Base-by-base conservation (phyloP, 2,113 vertebrate genomes). In the Urocynchramus pylzowi region DNA sequence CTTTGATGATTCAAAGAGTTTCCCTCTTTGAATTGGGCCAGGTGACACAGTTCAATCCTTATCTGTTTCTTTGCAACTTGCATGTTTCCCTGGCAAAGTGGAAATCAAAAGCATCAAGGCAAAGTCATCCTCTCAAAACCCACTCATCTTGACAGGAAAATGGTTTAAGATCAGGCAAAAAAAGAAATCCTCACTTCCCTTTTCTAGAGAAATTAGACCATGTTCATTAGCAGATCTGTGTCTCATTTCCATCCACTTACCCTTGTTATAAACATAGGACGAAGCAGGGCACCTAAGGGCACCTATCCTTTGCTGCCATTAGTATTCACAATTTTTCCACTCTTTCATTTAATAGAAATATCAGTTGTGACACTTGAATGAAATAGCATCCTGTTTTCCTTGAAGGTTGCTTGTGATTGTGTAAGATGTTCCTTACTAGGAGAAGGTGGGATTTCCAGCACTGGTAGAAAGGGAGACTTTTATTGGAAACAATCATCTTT, bases 151-250 rank as follows among this genome's bases (percentile, higher is more conserved):
- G 75, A 84, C 63, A 52, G 93, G 54, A 94, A 70, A 57, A 24
- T 35, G 20, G 13, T 65, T 89, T 61, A 71, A 87, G 80, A 84
- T 75, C 47, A 89, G 87, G 71, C 44, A 83, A 77, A 81, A 81
- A 6, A 10, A 57, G 41, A 91, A 89, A 80, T 59, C 31, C 39
- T 53, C 64, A 39, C 81, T 97, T 97, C 97, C 96, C 89, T 95
- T 96, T 98, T 98, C 94, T 84, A 82, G 50, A 63, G 70, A 97
- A 97, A 91, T 97, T 87, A 75, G 4, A 1, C n/a, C 67, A 11
- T 67, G 16, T 77, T 89, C n/a, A 79, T 83, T 81, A 59, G 37
- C 35, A 93, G 8, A 42, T 28, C 77, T 33, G 16, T 47, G 10
- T 70, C 95, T 91, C 67, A 26, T 84, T 97, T 98, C 95, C 64